These are phyloP conservation scores for Xenus cinereus DNA, from an alignment of 2,113 vertebrate genomes.

Conservation along the genomic window DNA sequence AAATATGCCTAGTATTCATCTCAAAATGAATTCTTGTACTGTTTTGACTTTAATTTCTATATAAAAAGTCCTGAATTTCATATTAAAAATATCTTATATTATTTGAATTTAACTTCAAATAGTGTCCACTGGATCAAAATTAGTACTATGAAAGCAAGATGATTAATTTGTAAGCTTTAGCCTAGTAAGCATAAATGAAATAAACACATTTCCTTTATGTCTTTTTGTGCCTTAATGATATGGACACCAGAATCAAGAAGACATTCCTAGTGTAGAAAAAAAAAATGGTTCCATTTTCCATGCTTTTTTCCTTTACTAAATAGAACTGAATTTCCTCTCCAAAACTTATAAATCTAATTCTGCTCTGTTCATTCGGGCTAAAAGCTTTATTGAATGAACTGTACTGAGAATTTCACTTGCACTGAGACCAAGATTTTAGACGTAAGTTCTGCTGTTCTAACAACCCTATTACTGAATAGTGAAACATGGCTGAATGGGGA, in stretches of 20 bases:
- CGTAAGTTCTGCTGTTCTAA: background rate
- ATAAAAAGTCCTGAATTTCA: background rate
- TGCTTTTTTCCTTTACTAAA: background rate
- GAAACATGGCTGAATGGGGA: background rate
- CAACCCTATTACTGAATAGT: background rate
- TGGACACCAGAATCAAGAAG: background rate
- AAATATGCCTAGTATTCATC: background rate
- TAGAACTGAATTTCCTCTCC: background rate
- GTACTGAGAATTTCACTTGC: background rate
- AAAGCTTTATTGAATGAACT: background rate
- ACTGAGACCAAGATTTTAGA: background rate
- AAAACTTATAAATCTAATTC: background rate
- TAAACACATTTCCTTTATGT: background rate
- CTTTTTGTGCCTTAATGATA: background rate
- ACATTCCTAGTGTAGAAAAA: background rate
- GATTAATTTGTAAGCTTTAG: background rate
- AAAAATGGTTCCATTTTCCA: background rate
- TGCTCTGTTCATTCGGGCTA: background rate
- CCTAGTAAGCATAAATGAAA: background rate
- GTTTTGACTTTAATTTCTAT: background rate
- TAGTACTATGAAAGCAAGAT: background rate
- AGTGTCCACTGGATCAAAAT: background rate
- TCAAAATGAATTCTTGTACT: background rate
- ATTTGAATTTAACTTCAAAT: background rate
- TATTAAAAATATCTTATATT: background rate